These are phyloP conservation scores for Percopsis omiscomaycus DNA, from an alignment of 2,797 vertebrate species.

Conservation along the genomic window DNA sequence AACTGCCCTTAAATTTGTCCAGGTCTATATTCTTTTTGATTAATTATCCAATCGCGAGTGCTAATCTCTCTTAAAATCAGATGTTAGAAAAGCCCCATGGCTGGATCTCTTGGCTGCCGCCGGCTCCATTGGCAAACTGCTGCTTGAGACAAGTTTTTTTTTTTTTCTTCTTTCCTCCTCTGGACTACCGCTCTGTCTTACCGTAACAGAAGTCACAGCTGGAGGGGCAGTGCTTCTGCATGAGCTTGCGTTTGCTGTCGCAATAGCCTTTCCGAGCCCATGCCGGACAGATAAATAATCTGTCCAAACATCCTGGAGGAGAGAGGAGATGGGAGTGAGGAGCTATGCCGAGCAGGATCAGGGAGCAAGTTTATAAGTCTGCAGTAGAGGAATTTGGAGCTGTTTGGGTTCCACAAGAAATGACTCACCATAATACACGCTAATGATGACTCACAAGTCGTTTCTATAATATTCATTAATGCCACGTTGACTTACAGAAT, in stretches of 20 bases:
- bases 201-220: conserved; percentile 97
- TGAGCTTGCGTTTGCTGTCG: conserved; percentile 82
- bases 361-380: conserved; percentile 44
- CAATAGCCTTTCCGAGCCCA: conserved; percentile 93
- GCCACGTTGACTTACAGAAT: conserved; percentile 50
- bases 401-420: conserved; percentile 45
- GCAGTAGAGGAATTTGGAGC: conserved; percentile 50
- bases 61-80: conserved; percentile 47
- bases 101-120: conserved; percentile 67
- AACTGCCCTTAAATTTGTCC: conserved; percentile 19
- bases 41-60: conserved; percentile 32
- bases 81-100: conserved; percentile 51
- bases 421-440: conserved; percentile 54
- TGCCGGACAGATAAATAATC: conserved; percentile 85
- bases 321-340: conserved; percentile 27
- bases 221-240: conserved; percentile 94
- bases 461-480: conserved; percentile 57
- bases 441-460: conserved; percentile 57
- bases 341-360: conserved; percentile 31
- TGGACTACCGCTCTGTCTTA: conserved; percentile 62
- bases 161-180: conserved; percentile 27
- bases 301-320: conserved; percentile 90
- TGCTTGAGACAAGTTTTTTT: conserved; percentile 42
- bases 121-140: conserved; percentile 66
- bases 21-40: conserved; percentile 23